These are phyloP conservation scores for Hippocampus zosterae DNA, from an alignment of 2,113 vertebrate genomes.

Conservation along the genomic window DNA sequence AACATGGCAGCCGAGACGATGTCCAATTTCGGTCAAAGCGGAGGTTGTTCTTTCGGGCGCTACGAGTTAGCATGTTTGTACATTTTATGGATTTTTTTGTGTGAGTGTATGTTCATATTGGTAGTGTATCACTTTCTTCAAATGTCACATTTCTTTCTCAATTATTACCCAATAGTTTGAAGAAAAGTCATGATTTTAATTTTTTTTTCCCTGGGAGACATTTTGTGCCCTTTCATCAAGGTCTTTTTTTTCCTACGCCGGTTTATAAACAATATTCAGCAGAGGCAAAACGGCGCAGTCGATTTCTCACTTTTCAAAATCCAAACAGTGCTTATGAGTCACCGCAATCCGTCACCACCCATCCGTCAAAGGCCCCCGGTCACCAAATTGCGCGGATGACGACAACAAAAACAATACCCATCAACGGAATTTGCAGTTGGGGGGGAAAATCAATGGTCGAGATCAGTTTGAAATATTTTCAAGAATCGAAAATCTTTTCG, in stretches of 20 bases:
- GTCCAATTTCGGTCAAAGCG: slow-evolving; percentile 22
- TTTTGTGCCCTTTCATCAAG: too few species aligned
- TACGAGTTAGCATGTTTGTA: slow-evolving; percentile 2
- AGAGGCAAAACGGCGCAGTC: slow-evolving; percentile 30
- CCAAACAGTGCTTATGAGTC: slow-evolving; percentile 40
- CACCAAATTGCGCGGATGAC: slow-evolving; percentile 24
- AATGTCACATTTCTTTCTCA: too few species aligned
- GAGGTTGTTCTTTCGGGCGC: slow-evolving; percentile 17
- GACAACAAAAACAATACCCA: slow-evolving; percentile 5
- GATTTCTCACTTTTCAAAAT: slow-evolving; percentile 26
- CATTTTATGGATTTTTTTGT: too few species aligned
- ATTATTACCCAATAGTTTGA: too few species aligned
- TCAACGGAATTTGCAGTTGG: not conserved
- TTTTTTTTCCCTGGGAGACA: too few species aligned
- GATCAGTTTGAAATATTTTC: not conserved
- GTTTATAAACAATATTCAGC: slow-evolving; percentile 29
- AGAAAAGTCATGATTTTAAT: too few species aligned
- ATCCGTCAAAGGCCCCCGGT: slow-evolving; percentile 20
- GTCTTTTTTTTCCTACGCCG: slow-evolving; percentile 31
- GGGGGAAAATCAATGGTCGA: not conserved
- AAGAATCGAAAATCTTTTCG: not conserved
- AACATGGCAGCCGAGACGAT: slow-evolving; percentile 14
- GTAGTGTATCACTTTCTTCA: too few species aligned
- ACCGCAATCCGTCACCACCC: slow-evolving; percentile 38
- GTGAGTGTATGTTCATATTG: too few species aligned